These are phyloP conservation scores for Phylloscopus collybita DNA, from an alignment of 2,797 vertebrate genomes.

Conservation along the genomic window DNA sequence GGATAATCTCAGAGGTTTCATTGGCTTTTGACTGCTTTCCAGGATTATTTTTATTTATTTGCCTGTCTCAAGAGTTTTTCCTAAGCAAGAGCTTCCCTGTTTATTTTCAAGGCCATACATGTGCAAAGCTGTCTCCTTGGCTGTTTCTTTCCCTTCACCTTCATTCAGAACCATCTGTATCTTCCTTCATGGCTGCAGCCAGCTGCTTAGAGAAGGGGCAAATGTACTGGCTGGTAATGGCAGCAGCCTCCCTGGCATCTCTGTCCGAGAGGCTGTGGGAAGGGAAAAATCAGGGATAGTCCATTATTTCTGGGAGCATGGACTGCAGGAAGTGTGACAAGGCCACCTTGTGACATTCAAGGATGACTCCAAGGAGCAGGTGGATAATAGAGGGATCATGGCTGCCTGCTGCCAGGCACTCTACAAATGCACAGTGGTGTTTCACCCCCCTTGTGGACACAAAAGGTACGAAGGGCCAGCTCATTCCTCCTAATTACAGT, in stretches of 20 bases:
- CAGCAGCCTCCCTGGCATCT: slow-evolving; percentile 45
- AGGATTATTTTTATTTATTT: not conserved
- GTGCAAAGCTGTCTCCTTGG: not conserved
- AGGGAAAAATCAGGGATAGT: not conserved
- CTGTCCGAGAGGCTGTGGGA: not conserved
- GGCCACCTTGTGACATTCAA: not conserved
- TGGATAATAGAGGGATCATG: rapidly evolving
- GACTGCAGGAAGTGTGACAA: not conserved
- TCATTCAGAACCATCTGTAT: not conserved
- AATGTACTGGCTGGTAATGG: not conserved
- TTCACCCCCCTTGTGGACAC: not conserved
- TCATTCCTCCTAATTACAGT: not conserved
- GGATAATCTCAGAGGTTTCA: not conserved
- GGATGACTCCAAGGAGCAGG: not conserved
- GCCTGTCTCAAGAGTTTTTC: not conserved
- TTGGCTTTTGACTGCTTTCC: not conserved
- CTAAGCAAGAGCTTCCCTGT: not conserved
- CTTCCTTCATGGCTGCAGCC: not conserved
- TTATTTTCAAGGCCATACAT: not conserved
- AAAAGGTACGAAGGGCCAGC: not conserved
- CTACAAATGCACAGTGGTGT: not conserved
- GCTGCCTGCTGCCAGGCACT: not conserved
- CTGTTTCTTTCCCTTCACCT: not conserved
- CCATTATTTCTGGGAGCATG: not conserved
- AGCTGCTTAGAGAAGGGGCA: slow-evolving; percentile 23